Evolutionary conservation across 2,888 invertebrate genomes (phyloP).

Genomic region (Amiota communis): DNA sequence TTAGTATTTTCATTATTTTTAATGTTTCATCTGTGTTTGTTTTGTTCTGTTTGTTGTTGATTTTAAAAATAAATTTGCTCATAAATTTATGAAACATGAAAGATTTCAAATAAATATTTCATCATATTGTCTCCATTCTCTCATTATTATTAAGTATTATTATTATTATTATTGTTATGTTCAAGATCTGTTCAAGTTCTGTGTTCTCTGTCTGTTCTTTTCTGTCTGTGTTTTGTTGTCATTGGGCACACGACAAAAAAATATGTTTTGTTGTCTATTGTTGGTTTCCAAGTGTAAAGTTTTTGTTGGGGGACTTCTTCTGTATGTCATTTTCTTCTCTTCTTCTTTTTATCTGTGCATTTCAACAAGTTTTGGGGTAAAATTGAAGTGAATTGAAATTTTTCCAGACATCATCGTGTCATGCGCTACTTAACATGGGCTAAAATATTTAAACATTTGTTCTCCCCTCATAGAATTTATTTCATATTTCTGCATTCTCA

Average conservation of each 20-base stretch:
- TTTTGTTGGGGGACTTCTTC: background rate
- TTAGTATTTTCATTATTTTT: no score
- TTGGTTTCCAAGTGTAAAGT: background rate
- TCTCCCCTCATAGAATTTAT: background rate
- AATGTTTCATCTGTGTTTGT: no score
- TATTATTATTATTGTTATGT: constrained; percentile 6
- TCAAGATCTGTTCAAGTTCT: background rate
- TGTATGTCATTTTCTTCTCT: background rate
- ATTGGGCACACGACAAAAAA: constrained; percentile 18
- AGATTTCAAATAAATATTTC: constrained; percentile 68
- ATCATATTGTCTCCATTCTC: constrained; percentile 51
- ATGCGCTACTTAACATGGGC: constrained; percentile 5
- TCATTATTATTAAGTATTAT: background rate
- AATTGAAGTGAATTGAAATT: background rate
- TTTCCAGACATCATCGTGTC: constrained; percentile 7
- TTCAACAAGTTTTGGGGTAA: background rate
- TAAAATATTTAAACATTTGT: background rate
- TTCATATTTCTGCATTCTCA: background rate
- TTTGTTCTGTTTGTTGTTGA: constrained; percentile 30
- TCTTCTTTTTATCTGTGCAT: background rate
- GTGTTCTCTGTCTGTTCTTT: background rate
- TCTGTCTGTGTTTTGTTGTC: background rate
- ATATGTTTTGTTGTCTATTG: background rate
- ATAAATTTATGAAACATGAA: constrained; percentile 66
- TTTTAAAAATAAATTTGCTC: constrained; percentile 64